Evolutionary conservation across 2,797 vertebrate species (phyloP).

Genomic region (Gymnocypris eckloni): DNA sequence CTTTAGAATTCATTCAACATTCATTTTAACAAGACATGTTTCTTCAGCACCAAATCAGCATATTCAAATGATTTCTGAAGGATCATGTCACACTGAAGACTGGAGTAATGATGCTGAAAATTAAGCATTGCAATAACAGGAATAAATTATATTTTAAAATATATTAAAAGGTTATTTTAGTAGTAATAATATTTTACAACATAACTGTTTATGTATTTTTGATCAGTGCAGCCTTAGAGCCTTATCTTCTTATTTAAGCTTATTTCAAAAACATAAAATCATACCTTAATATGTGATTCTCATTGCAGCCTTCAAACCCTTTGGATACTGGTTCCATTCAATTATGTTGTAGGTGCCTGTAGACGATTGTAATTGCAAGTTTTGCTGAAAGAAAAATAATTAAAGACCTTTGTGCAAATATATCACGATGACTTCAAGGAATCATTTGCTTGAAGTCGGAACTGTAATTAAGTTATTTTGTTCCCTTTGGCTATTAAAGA

Average conservation of each 20-base stretch:
- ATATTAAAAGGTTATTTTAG: background rate
- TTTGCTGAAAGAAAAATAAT: background rate
- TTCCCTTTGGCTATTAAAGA: background rate
- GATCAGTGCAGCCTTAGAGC: background rate
- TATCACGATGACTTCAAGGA: background rate
- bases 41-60: background rate
- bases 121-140: background rate
- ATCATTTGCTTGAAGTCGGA: background rate
- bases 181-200: background rate
- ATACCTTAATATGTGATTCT: background rate
- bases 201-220: background rate
- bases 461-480: background rate
- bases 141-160: background rate
- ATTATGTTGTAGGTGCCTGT: background rate
- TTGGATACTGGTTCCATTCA: background rate
- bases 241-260: background rate
- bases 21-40: background rate
- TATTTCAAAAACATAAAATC: background rate
- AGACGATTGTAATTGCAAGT: background rate
- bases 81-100: background rate
- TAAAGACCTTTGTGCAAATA: conserved; percentile 4
- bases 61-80: background rate
- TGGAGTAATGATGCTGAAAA: background rate
- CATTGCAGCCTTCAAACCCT: background rate
- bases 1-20: background rate